Conservation (phyloP, 2,888 invertebrate genomes). For the Erpobdella octoculata region DNA sequence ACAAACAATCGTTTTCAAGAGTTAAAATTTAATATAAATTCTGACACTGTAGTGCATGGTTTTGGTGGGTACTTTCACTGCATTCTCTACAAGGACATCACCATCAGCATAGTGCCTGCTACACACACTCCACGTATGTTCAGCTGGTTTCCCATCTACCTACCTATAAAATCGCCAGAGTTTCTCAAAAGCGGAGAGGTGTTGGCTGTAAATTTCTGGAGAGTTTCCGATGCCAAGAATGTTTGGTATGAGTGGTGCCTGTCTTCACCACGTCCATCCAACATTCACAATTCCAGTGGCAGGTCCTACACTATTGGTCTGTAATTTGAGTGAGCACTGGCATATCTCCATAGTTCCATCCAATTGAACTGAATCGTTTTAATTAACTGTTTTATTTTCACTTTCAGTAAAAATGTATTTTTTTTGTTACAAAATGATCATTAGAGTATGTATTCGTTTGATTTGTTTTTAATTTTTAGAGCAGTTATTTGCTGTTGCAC, state of each 20-base stretch:
- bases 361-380: too few species aligned
- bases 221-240: constrained; percentile 67
- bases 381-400: too few species aligned
- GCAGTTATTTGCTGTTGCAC: too few species aligned
- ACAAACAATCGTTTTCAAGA: constrained; percentile 70
- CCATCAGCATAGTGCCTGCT: constrained; percentile 78
- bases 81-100: constrained; percentile 72
- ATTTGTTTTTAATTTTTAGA: too few species aligned
- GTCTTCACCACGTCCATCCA: constrained; percentile 58
- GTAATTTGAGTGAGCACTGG: too few species aligned
- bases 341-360: too few species aligned
- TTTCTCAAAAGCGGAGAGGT: constrained; percentile 64
- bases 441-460: too few species aligned
- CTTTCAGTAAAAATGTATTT: too few species aligned
- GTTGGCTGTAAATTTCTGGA: constrained; percentile 78
- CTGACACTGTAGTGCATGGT: constrained; percentile 79
- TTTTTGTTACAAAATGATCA: too few species aligned
- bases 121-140: constrained; percentile 86
- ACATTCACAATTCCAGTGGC: constrained; percentile 68
- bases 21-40: constrained; percentile 63
- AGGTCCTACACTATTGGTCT: constrained; percentile 66
- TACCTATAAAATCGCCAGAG: constrained; percentile 72
- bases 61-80: constrained; percentile 93
- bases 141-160: constrained; percentile 94
- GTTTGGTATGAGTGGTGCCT: constrained; percentile 95